Conservation (phyloP, 2,888 invertebrate genomes). For the Matsumyia berberina region DNA sequence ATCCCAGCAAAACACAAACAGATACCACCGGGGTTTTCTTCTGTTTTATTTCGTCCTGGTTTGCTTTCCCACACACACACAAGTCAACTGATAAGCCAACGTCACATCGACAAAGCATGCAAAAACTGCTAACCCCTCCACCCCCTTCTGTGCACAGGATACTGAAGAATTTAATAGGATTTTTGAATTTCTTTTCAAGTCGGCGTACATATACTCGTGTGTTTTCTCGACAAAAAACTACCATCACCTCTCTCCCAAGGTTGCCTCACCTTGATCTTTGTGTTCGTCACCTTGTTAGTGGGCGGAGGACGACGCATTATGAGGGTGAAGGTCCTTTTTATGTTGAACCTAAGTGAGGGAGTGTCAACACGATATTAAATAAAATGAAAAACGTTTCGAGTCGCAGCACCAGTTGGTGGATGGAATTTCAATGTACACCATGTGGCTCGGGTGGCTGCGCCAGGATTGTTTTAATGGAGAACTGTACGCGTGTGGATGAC, state of each 20-base stretch:
- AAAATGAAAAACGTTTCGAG: conserved; percentile 72
- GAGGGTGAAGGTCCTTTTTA: conserved; percentile 61
- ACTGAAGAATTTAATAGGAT: conserved; percentile 70
- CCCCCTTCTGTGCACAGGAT: conserved; percentile 26
- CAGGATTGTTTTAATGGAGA: conserved; percentile 69
- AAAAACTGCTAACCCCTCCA: conserved; percentile 12
- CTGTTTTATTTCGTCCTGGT: neutral
- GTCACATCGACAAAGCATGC: conserved; percentile 40
- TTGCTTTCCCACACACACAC: conserved; percentile 20
- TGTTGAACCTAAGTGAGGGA: conserved; percentile 56
- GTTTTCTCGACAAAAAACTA: conserved; percentile 20
- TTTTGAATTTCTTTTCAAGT: conserved; percentile 58
- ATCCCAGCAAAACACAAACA: conserved; percentile 41
- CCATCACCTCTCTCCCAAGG: neutral
- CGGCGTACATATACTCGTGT: neutral
- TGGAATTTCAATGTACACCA: conserved; percentile 61
- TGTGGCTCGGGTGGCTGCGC: neutral
- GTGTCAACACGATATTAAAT: conserved; percentile 75
- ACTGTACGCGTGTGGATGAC: conserved; percentile 41
- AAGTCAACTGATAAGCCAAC: conserved; percentile 68
- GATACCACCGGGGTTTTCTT: conserved; percentile 9
- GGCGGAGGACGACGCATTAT: neutral
- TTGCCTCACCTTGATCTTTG: conserved; percentile 53
- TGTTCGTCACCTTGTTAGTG: conserved; percentile 46
- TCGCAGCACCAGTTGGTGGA: conserved; percentile 34